These are phyloP conservation scores for Nanorana parkeri DNA, from an alignment of 2,113 vertebrate genomes.

Conservation along the genomic window DNA sequence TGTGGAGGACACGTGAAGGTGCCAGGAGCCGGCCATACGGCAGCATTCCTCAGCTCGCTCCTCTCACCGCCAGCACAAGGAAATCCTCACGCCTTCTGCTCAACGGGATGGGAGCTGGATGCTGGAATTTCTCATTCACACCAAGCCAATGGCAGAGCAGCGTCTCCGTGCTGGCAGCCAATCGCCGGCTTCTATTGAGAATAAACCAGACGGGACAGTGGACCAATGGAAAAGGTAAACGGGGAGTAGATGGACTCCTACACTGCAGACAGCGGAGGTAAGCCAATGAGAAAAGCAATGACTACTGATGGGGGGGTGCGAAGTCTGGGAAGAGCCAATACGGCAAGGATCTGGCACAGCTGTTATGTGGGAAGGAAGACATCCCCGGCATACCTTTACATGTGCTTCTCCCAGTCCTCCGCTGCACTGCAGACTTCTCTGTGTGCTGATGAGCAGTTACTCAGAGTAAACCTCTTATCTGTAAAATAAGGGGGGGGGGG, in stretches of 20 bases:
- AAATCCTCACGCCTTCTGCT: conserved; percentile 34
- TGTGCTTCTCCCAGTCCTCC: too few species aligned
- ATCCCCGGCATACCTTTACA: too few species aligned
- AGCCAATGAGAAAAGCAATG: conserved; percentile 32
- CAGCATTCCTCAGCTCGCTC: conserved; percentile 3
- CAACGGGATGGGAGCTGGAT: not conserved
- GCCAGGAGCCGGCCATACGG: not conserved
- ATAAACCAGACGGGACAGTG: not conserved
- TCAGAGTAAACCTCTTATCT: too few species aligned
- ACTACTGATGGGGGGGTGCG: not conserved
- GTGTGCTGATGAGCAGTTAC: too few species aligned
- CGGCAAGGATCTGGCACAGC: not conserved
- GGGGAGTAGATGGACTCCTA: conserved; percentile 39
- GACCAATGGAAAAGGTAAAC: conserved; percentile 38
- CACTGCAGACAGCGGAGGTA: conserved; percentile 27
- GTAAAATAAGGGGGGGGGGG: too few species aligned
- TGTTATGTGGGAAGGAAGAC: too few species aligned
- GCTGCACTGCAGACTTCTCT: too few species aligned
- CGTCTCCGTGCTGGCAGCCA: conserved; percentile 14
- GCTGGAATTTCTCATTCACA: conserved; percentile 25
- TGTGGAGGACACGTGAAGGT: conserved; percentile 36
- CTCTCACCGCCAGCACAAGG: not conserved
- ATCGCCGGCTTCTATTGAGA: conserved; percentile 16
- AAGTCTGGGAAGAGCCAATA: conserved; percentile 10
- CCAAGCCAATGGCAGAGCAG: conserved; percentile 41